Conservation (phyloP, 2,113 vertebrate species). For the Sphaerodactylus townsendi region DNA sequence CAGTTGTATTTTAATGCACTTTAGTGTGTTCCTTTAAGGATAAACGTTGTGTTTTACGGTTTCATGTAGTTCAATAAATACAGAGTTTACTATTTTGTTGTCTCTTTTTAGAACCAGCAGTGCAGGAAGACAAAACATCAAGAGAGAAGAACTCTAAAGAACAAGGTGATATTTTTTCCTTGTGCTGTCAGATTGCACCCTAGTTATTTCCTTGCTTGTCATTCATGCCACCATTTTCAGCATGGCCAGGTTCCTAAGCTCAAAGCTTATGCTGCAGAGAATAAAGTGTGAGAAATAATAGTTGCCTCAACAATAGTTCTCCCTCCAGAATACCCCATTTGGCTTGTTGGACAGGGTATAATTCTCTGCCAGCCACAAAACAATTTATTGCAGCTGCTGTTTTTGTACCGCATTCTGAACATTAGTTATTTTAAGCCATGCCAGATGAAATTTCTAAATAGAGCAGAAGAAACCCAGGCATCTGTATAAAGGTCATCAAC, state of each 20-base stretch:
- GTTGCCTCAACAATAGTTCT: not conserved
- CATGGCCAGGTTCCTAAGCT: not conserved
- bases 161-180: slow-evolving; percentile 68
- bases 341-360: not conserved
- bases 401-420: slow-evolving; percentile 7
- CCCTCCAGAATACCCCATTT: not conserved
- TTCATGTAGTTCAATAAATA: not conserved
- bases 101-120: slow-evolving; percentile 68
- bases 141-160: slow-evolving; percentile 74
- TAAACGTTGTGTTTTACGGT: not conserved
- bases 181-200: slow-evolving; percentile 48
- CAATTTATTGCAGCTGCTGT: not conserved
- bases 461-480: not conserved
- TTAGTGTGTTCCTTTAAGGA: not conserved
- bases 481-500: not conserved
- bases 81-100: slow-evolving; percentile 4
- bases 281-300: no score
- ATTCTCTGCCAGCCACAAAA: not conserved
- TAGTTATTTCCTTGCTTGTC: not conserved
- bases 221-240: not conserved
- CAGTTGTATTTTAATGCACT: not conserved
- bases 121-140: slow-evolving; percentile 68
- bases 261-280: not conserved
- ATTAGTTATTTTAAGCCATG: slow-evolving; percentile 24
- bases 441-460: slow-evolving; percentile 31